Evolutionary conservation across 30 jellyfish, hydroid and myxozoan species (phyloP).

Genomic region (Turritopsis rubra): DNA sequence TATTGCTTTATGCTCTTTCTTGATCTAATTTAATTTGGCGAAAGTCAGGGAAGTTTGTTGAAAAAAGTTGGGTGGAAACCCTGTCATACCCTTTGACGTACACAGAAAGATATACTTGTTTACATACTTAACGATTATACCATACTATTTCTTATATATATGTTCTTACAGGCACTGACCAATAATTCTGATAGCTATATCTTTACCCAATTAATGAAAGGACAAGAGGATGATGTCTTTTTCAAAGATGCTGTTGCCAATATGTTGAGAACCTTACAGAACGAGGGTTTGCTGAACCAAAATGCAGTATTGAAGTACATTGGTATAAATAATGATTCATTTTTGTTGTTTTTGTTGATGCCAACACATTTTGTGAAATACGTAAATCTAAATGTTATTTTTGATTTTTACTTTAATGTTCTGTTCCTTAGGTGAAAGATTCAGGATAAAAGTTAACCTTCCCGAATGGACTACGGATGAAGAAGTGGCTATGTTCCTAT

Average conservation of each 20-base stretch:
- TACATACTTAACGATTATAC: too few species aligned
- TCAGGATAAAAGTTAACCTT: slow-evolving; percentile 60
- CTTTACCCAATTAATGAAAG: slow-evolving; percentile 68
- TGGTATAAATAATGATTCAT: slow-evolving; percentile 39
- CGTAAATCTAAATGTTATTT: too few species aligned
- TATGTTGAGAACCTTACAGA: slow-evolving; percentile 78
- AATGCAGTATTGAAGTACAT: slow-evolving; percentile 72
- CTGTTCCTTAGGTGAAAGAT: slow-evolving; percentile 69
- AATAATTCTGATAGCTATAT: slow-evolving; percentile 59
- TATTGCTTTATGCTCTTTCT: too few species aligned
- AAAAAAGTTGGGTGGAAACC: too few species aligned
- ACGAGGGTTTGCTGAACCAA: slow-evolving; percentile 64
- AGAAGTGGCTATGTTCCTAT: slow-evolving; percentile 59
- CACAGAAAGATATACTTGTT: too few species aligned
- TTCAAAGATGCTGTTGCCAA: slow-evolving; percentile 90
- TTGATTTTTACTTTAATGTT: too few species aligned
- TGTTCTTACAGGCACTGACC: slow-evolving; percentile 57
- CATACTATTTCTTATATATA: not conserved
- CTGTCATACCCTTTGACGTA: too few species aligned
- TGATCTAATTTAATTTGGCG: too few species aligned
- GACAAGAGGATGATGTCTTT: slow-evolving; percentile 61
- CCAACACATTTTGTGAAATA: too few species aligned
- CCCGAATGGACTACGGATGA: slow-evolving; percentile 95
- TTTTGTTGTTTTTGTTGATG: not conserved
- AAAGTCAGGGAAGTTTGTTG: too few species aligned